Evolutionary conservation across 2,888 invertebrate genomes (phyloP), one percentile per base, ranked within the genome.

Genomic region (Agonum fuliginosum): DNA sequence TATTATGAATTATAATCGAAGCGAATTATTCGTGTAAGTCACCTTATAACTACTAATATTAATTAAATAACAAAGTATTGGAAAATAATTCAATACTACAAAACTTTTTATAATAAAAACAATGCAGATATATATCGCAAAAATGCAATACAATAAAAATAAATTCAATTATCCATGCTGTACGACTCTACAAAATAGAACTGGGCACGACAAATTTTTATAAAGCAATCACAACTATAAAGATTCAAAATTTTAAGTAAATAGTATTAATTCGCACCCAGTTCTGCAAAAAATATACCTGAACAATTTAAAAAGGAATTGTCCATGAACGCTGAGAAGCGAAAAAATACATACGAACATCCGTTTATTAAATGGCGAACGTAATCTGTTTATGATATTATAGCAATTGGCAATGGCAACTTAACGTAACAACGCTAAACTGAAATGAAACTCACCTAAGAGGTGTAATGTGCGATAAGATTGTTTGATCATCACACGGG

Each of bases 401-500:
- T 46, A 12, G 46, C 46, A 46, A 17, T 46, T 12, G 46, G 46
- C 8, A 46, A 46, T 46, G 46, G 46, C 46, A 46, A 46, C 46
- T 46, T 46, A 46, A 46, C 19, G 17, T 46, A 46, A 58, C 62
- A 73, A 73, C 19, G 58, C 54, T 73, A 73, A 51, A 73, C 58
- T 43, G 41, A 74, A 74, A 74, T 37, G 46, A 62, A 74, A 74
- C 74, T 74, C 74, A 74, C 74, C 74, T 74, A 74, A 74, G 19
- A 62, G 65, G 41, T 62, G 62, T 73, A 41, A 74, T 65, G 74
- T 74, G 74, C 74, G 74, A 65, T 20, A 37, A 27, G 48, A 19
- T 48, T 71, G 34, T 71, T 62, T 67, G 67, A 27, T 67, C 75
- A 75, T 77, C 77, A 77, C 34, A 77, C 77, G 58, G 77, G 77